A percentile compares a stretch with the other conserved stretches of the same genome.
Evolutionary conservation across 1,140 invertebrate species (phyloP).

Genomic region (Rhagoletis zephyria): DNA sequence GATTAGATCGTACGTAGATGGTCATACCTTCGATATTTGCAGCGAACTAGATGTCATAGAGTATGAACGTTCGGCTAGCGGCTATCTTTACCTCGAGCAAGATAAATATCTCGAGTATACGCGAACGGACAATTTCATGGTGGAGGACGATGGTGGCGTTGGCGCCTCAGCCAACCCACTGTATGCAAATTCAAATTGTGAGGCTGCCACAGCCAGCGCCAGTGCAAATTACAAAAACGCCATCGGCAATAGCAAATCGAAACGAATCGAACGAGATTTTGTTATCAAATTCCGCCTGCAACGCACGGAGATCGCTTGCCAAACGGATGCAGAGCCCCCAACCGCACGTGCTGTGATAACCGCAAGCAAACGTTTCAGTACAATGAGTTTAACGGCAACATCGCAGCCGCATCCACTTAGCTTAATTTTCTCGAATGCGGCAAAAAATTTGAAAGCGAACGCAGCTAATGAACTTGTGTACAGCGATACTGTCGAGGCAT

Average conservation of each 20-base stretch:
- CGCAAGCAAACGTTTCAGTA: neutral
- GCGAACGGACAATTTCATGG: conserved; percentile 55
- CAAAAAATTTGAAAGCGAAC: conserved; percentile 28
- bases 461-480: conserved; percentile 28
- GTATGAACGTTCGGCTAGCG: conserved; percentile 70
- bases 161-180: neutral
- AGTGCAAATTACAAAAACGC: neutral
- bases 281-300: conserved; percentile 54
- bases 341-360: neutral
- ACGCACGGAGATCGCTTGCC: conserved; percentile 55
- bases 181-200: conserved; percentile 50
- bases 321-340: conserved; percentile 49
- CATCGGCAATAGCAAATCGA: neutral
- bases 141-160: conserved; percentile 60
- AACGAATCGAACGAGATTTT: conserved; percentile 38
- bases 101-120: conserved; percentile 75
- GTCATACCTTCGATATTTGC: conserved; percentile 79
- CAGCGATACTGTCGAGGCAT: conserved; percentile 43
- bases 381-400: neutral
- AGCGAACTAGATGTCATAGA: conserved; percentile 78
- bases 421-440: conserved; percentile 52
- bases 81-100: conserved; percentile 57
- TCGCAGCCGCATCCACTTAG: conserved; percentile 46
- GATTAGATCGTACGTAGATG: conserved; percentile 77
- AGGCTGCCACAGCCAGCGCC: conserved; percentile 32